Conservation (phyloP, 30 jellyfish, hydroid and myxozoan species). For the Chironex yamaguchii region DNA sequence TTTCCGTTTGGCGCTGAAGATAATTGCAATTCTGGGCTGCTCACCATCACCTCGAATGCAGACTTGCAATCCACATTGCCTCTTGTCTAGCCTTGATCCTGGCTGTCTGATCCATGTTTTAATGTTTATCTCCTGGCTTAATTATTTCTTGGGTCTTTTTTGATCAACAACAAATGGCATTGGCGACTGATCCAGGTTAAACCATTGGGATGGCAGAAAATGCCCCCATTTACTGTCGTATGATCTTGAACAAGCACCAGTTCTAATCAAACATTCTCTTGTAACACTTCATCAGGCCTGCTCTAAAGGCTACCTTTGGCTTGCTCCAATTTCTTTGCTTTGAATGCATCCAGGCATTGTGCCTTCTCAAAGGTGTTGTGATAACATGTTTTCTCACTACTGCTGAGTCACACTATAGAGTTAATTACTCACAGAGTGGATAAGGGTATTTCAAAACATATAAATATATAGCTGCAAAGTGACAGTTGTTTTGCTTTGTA, state of each 20-base stretch:
- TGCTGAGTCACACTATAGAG: conserved; percentile 21
- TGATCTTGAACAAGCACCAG: conserved; percentile 44
- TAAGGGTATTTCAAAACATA: no score
- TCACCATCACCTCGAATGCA: conserved; percentile 40
- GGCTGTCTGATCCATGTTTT: conserved; percentile 18
- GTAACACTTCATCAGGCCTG: conserved; percentile 30
- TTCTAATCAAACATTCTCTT: conserved; percentile 54
- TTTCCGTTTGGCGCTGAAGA: conserved; percentile 36
- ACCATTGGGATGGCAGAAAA: conserved; percentile 47
- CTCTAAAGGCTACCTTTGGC: conserved; percentile 42
- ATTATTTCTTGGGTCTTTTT: conserved; percentile 37
- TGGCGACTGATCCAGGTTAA: conserved; percentile 51
- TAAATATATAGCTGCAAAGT: no score
- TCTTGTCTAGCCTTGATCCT: conserved; percentile 47
- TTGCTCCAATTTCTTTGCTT: conserved; percentile 17
- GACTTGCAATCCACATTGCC: conserved; percentile 47
- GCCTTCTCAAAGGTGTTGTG: conserved; percentile 21
- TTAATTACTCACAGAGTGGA: no score
- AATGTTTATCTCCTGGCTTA: conserved; percentile 54
- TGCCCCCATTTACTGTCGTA: conserved; percentile 44
- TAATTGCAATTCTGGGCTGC: conserved; percentile 57
- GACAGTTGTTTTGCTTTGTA: no score
- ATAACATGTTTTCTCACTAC: conserved; percentile 19
- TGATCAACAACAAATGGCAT: conserved; percentile 68
- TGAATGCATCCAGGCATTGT: conserved; percentile 30